A percentile compares a stretch with the other conserved stretches of the same genome.
These are phyloP conservation scores for Sceliomorpha sp. DNA, from an alignment of 2,888 invertebrate species.

Conservation along the genomic window DNA sequence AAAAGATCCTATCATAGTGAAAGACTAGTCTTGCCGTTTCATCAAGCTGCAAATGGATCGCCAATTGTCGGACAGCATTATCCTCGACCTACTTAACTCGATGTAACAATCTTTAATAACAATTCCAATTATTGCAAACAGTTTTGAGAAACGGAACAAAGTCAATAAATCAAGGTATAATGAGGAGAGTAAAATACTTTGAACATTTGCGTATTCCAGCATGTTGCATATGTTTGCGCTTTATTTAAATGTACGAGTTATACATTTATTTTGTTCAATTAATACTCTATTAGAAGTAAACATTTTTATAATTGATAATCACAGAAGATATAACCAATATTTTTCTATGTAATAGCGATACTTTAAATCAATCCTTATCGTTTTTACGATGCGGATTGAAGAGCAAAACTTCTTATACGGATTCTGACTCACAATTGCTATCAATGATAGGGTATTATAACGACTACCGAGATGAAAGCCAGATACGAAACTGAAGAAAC, in stretches of 20 bases:
- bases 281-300: too few relatives aligned
- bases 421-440: too few relatives aligned
- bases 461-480: conserved; percentile 30
- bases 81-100: conserved; percentile 70
- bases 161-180: conserved; percentile 8
- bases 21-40: conserved; percentile 9
- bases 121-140: conserved; percentile 37
- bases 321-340: too few relatives aligned
- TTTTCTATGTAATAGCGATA: too few relatives aligned
- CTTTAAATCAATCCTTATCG: too few relatives aligned
- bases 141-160: conserved; percentile 10
- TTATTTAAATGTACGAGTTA: too few relatives aligned
- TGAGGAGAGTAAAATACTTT: conserved; percentile 9
- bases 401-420: too few relatives aligned
- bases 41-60: conserved; percentile 53
- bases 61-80: conserved; percentile 64
- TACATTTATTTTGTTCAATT: too few relatives aligned
- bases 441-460: too few relatives aligned
- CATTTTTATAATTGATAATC: too few relatives aligned
- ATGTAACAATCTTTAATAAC: conserved; percentile 51
- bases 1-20: conserved; percentile 2
- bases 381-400: too few relatives aligned
- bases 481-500: conserved; percentile 37
- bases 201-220: conserved; percentile 7
- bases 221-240: too few relatives aligned